These are phyloP conservation scores for Heteromyza rotundicornis DNA, from an alignment of 2,888 invertebrate genomes.

Conservation along the genomic window DNA sequence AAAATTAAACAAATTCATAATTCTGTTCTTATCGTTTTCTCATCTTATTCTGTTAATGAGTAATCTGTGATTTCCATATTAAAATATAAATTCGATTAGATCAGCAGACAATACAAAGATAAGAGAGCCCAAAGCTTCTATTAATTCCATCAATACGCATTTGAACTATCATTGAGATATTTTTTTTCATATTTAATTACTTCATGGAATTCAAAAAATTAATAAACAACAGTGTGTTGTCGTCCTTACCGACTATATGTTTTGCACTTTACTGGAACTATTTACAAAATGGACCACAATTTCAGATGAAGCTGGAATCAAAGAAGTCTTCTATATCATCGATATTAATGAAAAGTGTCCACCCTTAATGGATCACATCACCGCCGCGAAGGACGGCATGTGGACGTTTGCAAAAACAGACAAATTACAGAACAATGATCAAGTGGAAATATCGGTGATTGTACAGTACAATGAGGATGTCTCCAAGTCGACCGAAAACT, in stretches of 20 bases:
- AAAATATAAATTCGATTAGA: too few species aligned
- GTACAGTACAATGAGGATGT: constrained; percentile 41
- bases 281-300: background rate
- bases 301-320: constrained; percentile 46
- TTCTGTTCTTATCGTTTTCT: too few species aligned
- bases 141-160: too few species aligned
- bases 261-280: background rate
- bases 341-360: constrained; percentile 47
- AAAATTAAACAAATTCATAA: background rate
- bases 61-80: too few species aligned
- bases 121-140: too few species aligned
- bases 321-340: constrained; percentile 43
- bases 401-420: constrained; percentile 35
- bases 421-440: constrained; percentile 33
- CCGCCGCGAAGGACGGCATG: constrained; percentile 28
- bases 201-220: background rate
- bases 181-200: too few species aligned
- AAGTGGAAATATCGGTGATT: constrained; percentile 42
- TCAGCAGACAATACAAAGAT: too few species aligned
- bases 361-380: constrained; percentile 43
- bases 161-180: too few species aligned
- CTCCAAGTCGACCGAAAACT: background rate
- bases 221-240: too few species aligned
- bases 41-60: too few species aligned
- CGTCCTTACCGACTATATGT: too few species aligned